Percentiles rank a stretch among this genome's conserved stretches.
These are phyloP conservation scores for Penaeus japonicus DNA, from an alignment of 1,140 invertebrate genomes.

Conservation along the genomic window DNA sequence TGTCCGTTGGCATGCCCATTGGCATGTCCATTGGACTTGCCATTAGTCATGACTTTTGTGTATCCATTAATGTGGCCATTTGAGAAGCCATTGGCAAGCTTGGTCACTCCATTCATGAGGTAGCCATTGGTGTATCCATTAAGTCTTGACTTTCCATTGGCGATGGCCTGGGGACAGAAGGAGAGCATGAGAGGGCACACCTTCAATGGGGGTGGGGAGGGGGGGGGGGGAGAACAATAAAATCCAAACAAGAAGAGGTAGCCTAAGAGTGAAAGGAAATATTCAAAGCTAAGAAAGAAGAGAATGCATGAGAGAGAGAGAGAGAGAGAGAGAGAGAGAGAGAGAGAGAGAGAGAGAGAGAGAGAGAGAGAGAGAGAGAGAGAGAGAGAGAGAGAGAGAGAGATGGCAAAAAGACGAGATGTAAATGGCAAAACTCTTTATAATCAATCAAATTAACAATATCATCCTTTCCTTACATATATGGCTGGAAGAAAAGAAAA, in stretches of 20 bases:
- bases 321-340: no score
- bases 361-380: no score
- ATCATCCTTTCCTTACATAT: no score
- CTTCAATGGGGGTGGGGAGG: background rate
- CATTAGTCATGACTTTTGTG: slow-evolving; percentile 77
- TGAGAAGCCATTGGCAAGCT: slow-evolving; percentile 22
- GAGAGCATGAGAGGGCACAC: background rate
- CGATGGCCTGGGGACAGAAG: background rate
- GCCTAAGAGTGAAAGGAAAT: no score
- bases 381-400: no score
- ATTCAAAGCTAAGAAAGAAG: no score
- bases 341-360: no score
- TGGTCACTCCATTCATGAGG: background rate
- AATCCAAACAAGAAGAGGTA: no score
- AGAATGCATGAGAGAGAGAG: no score
- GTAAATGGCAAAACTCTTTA: background rate
- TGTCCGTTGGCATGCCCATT: slow-evolving; percentile 61
- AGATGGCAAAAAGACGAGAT: no score
- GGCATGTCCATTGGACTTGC: slow-evolving; percentile 36
- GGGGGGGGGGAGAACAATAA: no score
- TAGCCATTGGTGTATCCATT: slow-evolving; percentile 18
- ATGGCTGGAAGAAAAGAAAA: no score
- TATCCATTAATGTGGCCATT: slow-evolving; percentile 67
- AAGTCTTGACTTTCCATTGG: slow-evolving; percentile 60
- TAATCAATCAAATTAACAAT: background rate